Conservation (phyloP, 1,140 invertebrate genomes). For the Polypedilum vanderplanki region DNA sequence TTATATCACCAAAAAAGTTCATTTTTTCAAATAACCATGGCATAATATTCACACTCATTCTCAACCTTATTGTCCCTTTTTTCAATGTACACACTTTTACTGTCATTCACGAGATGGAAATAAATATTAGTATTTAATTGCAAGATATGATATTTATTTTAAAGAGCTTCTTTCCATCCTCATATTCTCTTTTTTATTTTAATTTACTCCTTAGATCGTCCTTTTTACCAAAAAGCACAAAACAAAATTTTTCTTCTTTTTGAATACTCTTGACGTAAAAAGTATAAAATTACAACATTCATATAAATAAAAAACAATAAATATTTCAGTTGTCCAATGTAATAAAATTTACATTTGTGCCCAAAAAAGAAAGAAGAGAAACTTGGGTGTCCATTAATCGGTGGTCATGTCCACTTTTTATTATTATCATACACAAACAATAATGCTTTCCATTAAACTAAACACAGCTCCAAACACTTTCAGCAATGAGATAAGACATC, state of each 20-base stretch:
- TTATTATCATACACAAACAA: background rate
- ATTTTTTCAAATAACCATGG: no score
- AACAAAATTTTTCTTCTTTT: background rate
- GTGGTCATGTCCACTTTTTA: background rate
- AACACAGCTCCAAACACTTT: background rate
- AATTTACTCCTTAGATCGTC: background rate
- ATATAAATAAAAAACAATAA: slow-evolving; percentile 14
- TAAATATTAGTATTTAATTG: background rate
- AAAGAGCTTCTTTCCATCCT: background rate
- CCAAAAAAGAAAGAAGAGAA: background rate
- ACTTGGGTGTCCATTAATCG: no score
- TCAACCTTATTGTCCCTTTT: background rate
- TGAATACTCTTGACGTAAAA: background rate
- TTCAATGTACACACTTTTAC: background rate
- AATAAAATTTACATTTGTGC: slow-evolving; percentile 7
- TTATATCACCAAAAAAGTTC: no score
- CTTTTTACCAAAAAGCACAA: background rate
- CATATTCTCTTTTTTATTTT: background rate
- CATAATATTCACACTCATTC: background rate
- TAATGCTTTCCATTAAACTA: background rate
- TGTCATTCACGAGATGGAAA: background rate
- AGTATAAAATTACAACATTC: background rate
- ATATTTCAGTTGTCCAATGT: background rate
- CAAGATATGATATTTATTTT: background rate
- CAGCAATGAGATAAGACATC: no score